Evolutionary conservation across 2,797 vertebrate genomes (phyloP).

Genomic region (Lithobates pipiens): DNA sequence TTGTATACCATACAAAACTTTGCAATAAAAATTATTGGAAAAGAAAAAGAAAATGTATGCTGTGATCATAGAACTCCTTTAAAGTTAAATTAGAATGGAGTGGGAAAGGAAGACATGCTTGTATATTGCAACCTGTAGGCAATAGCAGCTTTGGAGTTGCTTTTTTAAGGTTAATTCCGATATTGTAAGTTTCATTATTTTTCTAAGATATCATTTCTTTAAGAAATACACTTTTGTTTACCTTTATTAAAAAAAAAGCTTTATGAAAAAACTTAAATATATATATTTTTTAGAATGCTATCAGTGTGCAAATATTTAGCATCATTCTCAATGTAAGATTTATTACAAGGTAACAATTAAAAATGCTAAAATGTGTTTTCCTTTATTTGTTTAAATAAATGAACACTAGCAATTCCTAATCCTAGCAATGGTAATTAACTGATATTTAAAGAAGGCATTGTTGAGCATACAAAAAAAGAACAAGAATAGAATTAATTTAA

Average conservation of each 20-base stretch:
- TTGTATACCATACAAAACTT: too few relatives aligned
- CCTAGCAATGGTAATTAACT: conserved; percentile 13
- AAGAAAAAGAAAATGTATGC: too few relatives aligned
- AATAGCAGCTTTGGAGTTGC: too few relatives aligned
- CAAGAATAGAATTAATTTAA: conserved; percentile 29
- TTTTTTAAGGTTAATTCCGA: too few relatives aligned
- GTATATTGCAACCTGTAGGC: too few relatives aligned
- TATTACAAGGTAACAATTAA: not conserved
- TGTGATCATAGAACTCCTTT: too few relatives aligned
- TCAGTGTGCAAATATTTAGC: not conserved
- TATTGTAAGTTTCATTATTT: too few relatives aligned
- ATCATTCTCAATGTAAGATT: not conserved
- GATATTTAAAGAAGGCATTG: conserved; percentile 16
- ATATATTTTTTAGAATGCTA: not conserved
- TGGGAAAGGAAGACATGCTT: too few relatives aligned
- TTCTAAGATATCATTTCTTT: too few relatives aligned
- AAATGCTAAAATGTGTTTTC: conserved; percentile 23
- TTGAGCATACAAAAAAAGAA: conserved; percentile 9
- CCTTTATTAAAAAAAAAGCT: not conserved
- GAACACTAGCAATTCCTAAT: conserved; percentile 4
- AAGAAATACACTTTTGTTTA: not conserved
- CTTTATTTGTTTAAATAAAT: not conserved
- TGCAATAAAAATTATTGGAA: too few relatives aligned
- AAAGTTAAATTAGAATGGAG: too few relatives aligned
- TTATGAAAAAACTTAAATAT: not conserved